Evolutionary conservation across 2,888 invertebrate species (phyloP).

Genomic region (Dascillus cervinus): DNA sequence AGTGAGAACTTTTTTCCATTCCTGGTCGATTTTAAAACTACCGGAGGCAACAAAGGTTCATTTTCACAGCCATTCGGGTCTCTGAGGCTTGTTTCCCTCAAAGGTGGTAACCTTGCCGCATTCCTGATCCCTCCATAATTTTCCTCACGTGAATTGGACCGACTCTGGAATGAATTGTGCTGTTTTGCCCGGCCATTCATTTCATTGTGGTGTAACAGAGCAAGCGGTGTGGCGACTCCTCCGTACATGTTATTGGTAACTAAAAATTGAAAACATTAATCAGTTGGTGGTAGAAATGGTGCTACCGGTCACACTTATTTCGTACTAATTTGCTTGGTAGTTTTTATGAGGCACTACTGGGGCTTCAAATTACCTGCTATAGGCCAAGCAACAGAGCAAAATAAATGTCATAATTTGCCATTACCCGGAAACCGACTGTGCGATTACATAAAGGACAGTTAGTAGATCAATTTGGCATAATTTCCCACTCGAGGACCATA

Average conservation of each 20-base stretch:
- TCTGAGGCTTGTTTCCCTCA: conserved; percentile 47
- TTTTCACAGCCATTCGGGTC: conserved; percentile 46
- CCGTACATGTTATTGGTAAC: conserved; percentile 53
- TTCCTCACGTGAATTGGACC: conserved; percentile 33
- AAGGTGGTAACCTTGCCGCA: conserved; percentile 48
- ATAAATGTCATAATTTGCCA: no score
- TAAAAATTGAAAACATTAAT: conserved; percentile 18
- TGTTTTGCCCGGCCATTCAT: conserved; percentile 46
- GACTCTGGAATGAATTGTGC: conserved; percentile 40
- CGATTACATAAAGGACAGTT: no score
- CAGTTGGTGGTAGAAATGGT: no score
- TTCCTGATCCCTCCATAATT: conserved; percentile 30
- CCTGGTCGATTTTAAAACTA: conserved; percentile 25
- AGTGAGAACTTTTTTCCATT: conserved; percentile 40
- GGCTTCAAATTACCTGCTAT: no score
- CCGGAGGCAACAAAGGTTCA: conserved; percentile 47
- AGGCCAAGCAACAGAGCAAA: no score
- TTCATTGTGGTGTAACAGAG: conserved; percentile 51
- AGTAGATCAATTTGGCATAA: no score
- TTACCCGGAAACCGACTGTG: no score
- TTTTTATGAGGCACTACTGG: no score
- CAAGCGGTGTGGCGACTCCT: conserved; percentile 63
- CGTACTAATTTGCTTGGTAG: no score
- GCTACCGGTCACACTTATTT: no score
- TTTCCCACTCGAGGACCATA: no score